Evolutionary conservation across 2,113 vertebrate species (phyloP), one percentile per base, ranked within the genome.

Genomic region (Hippocampus mohnikei): DNA sequence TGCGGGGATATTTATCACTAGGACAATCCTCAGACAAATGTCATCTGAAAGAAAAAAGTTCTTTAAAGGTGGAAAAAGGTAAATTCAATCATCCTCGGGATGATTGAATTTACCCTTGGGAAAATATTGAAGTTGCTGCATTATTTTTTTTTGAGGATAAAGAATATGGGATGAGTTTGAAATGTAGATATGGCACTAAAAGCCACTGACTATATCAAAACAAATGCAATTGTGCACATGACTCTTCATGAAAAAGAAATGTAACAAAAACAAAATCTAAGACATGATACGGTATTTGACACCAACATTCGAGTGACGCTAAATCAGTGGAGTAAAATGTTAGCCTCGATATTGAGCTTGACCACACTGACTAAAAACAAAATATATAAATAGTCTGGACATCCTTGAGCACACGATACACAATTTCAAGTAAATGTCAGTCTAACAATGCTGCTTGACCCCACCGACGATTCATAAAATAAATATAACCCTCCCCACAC

Each of bases 31-130:
- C 46, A 79, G 81, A 80, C 76, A 88, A 71, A 81, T 81, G 81
- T 78, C 74, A 65, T 67, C 78, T 82, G 60, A 81, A 80, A 79
- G 75, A 71, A 83, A 66, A 85, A 81, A 78, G 23, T 65, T 77
- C 58, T 41, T 67, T 53, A 55, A 59, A 70, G 66, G 62, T 58
- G 11, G 46, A 60, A 66, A 76, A 78, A 78, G 70, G 68, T 73
- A 75, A 69, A 55, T 78, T 71, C 65, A 77, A 78, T 75, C 73
- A 75, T 64, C 68, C 16, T 18, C 42, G 46, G 46, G 67, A 73
- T 76, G 66, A 78, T 67, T 70, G 62, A 87, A 79, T 81, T 77
- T 65, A 46, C 40, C 42, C 63, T 46, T 44, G 7, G n/a, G 42
- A 44, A 46, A 18, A n/a, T 40, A 40, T 9, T 37, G 29, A 33